phyloP scores from a whole-genome alignment of 2,888 invertebrate genomes.

The Dolichomitus sp. region DNA sequence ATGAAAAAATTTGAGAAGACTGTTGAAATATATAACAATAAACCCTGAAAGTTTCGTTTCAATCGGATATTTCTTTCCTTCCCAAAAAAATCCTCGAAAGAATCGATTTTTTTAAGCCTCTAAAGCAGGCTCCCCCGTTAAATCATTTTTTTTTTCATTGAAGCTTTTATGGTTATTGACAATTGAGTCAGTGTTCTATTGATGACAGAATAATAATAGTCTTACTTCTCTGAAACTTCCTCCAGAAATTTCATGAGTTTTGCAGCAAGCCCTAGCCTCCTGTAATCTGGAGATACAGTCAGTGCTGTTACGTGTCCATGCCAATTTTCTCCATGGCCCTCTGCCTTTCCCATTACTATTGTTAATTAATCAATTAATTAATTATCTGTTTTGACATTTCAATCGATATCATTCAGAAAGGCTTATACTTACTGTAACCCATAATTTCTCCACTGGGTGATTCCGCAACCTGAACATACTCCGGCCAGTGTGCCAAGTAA shows the following conservation, averaged over 20 bases:
- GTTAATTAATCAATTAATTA: constrained; percentile 10
- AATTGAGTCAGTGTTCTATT: no score
- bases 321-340: constrained; percentile 98
- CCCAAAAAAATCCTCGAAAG: no score
- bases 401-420: not conserved
- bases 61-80: no score
- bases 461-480: constrained; percentile 99
- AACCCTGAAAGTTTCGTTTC: no score
- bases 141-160: no score
- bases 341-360: constrained; percentile 99
- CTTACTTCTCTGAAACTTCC: constrained; percentile 97
- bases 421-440: constrained; percentile 96
- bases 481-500: constrained; percentile 99
- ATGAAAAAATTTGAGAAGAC: no score
- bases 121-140: no score
- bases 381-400: not conserved
- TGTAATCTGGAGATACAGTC: constrained; percentile 97
- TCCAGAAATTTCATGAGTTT: constrained; percentile 98
- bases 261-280: constrained; percentile 96
- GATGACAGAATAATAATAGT: constrained; percentile 63
- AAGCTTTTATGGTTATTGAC: no score
- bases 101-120: no score
- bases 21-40: no score
- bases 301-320: constrained; percentile 99
- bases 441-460: constrained; percentile 98